Conservation (phyloP, 2,113 vertebrate species). For the Tiliqua scincoides region DNA sequence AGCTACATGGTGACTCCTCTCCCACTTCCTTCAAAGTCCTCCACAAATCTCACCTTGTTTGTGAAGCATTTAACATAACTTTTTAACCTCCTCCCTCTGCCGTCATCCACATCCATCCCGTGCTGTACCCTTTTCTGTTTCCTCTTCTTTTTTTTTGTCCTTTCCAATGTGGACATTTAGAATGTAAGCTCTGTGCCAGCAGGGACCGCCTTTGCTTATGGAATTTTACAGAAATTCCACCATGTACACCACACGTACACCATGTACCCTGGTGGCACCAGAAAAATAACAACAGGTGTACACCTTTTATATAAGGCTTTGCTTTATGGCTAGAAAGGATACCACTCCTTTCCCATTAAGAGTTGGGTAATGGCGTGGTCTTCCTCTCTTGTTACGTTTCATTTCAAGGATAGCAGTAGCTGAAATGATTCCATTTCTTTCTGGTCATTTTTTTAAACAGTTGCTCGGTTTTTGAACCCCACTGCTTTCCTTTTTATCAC, state of each 20-base stretch:
- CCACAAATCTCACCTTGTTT: too few species aligned
- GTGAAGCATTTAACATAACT: background rate
- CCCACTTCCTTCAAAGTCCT: too few species aligned
- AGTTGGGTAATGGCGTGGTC: too few species aligned
- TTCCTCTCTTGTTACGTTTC: background rate
- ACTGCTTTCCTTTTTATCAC: background rate
- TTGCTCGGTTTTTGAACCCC: background rate
- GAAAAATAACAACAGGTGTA: too few species aligned
- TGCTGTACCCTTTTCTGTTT: background rate
- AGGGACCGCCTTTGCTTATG: background rate
- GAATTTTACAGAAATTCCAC: background rate
- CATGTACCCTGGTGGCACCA: background rate
- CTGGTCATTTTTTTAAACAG: background rate
- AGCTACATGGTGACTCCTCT: too few species aligned
- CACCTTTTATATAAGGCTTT: background rate
- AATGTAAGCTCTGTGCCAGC: background rate
- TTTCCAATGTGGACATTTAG: background rate
- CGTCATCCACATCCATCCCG: too few species aligned
- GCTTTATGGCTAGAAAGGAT: conserved; percentile 4
- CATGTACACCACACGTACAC: background rate
- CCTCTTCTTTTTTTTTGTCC: background rate
- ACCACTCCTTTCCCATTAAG: background rate
- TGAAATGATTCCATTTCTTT: background rate
- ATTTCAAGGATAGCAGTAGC: background rate
- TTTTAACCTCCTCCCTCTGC: background rate